Evolutionary conservation across 2,797 vertebrate species (phyloP).

Genomic region (Garrulus glandarius): DNA sequence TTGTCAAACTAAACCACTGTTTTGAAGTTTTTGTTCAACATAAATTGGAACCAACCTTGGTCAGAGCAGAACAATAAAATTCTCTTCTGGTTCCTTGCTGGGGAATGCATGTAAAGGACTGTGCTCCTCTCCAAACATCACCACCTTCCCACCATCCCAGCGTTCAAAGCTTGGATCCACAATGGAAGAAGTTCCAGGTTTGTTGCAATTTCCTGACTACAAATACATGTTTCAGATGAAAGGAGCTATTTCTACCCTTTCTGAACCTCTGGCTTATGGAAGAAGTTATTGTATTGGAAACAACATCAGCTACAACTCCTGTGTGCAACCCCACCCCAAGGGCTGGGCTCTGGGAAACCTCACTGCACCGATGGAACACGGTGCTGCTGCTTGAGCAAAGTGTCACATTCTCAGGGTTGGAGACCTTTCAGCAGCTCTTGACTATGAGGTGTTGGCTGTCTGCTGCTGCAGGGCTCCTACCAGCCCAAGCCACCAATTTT

Average conservation of each 20-base stretch:
- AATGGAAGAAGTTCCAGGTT: neutral
- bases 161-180: neutral
- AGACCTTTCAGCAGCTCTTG: neutral
- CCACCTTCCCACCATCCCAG: neutral
- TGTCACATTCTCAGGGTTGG: neutral
- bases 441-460: neutral
- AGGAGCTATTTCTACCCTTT: neutral
- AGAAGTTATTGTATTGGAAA: neutral
- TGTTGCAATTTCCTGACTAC: neutral
- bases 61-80: neutral
- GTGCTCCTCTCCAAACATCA: neutral
- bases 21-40: neutral
- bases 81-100: neutral
- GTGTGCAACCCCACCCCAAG: accelerated
- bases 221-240: neutral
- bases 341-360: neutral
- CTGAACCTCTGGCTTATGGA: neutral
- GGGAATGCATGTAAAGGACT: neutral
- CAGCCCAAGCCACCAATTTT: neutral
- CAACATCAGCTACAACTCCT: accelerated
- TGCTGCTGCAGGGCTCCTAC: neutral
- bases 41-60: neutral
- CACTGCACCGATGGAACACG: accelerated
- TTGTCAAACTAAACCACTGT: neutral
- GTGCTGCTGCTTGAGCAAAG: accelerated